Base-by-base conservation (phyloP, 1,140 invertebrate species). In the Cyclina sinensis region DNA sequence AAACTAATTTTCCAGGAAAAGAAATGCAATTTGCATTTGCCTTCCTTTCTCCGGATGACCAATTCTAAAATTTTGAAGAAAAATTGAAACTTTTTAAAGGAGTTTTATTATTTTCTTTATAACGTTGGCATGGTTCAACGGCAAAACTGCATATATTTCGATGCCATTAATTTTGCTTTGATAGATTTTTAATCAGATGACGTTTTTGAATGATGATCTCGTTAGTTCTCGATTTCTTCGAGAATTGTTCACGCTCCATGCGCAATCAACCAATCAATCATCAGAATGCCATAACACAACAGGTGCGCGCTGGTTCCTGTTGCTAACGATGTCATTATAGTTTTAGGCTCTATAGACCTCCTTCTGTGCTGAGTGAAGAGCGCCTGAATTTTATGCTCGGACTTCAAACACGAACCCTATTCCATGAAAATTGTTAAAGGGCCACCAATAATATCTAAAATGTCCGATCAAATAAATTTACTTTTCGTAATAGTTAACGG, bases 141-240 rank as follows among this genome's bases (percentile, higher is more conserved):
- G n/a, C n/a, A 51, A 9, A 51, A 51, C 48, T 51, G 48, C 18
- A 51, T 18, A 51, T 51, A 51, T 18, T 4, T 16, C 35, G 14
- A 14, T 5, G 32, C 35, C 21, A 18, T 37, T 73, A 16, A 54
- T 59, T 51, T 51, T 51, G 4, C 74, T 86, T 73, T 78, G 83
- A 70, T 70, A 78, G 74, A 70, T 86, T 86, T 86, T 80, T 87
- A 65, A 80, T 79, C 76, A 68, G 59, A 43, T 39, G 76, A 79
- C 85, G 65, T 59, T 24, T 65, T 76, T 87, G 85, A 87, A 68
- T 79, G 43, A 87, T 87, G 74, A 78, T 87, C 85, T 87, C 85
- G 85, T 87, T 87, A 87, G 59, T 51, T 87, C 85, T 87, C 85
- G 85, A 87, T 87, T 80, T 87, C 54, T 24, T 32, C 74, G 85